Base-by-base conservation (phyloP, 2,797 vertebrate genomes). In the Hydrocynus forskahlii region DNA sequence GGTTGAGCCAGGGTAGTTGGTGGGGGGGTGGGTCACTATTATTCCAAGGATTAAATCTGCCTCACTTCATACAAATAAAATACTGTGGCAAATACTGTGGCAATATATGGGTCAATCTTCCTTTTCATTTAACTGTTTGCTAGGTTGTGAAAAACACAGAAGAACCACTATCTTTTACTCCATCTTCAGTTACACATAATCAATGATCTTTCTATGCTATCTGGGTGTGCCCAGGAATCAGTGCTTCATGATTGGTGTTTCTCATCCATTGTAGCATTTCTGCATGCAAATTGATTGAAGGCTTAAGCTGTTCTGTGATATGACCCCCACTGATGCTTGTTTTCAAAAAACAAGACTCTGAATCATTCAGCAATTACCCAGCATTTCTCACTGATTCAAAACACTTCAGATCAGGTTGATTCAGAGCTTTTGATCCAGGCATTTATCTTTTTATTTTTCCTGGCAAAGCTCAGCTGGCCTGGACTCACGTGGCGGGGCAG, bases 401-500 rank as follows among this genome's bases (percentile, higher is more conserved):
- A 38, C 9, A 29, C 43, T 60, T 29, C 57, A 64, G 16, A 82
- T 78, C 70, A 74, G 17, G 12, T 25, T 45, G 29, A 67, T 50
- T 50, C 38, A 43, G 57, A 59, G 63, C 29, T 21, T 70, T 57
- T 57, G 64, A 69, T 76, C 40, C 9, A 67, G 64, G 38, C n/a
- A n/a, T 67, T 43, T 43, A n/a, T 67, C 7, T 19, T 67, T 62
- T 14, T 2, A 25, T 43, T 62, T 64, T 17, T 52, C 60, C 38
- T 21, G 35, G 71, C 60, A 73, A 75, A 72, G 63, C 67, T 45
- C 29, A 78, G 73, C 83, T 21, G 17, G 85, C 40, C 83, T 68
- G 75, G 68, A 88, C 89, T 88, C 85, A 88, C 86, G 43, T 88
- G 76, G 73, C 14, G 77, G 64, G 79, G 38, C 21, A 78, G 87